These are phyloP conservation scores for Mesocentrotus franciscanus DNA, from an alignment of 53 echinoderm and acorn worm genomes.

Conservation along the genomic window DNA sequence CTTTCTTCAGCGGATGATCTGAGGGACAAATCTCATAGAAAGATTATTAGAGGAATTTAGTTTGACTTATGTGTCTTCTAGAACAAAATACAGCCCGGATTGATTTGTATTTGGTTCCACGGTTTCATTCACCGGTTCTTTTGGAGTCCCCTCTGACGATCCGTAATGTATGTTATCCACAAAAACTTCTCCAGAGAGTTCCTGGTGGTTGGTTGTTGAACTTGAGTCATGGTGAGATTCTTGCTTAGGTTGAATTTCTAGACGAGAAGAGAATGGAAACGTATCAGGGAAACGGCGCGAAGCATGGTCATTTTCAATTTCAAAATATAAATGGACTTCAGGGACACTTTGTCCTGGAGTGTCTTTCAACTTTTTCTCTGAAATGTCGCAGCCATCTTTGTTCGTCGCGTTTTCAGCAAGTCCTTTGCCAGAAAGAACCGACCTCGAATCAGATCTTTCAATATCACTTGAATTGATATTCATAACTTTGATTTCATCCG, in stretches of 20 bases:
- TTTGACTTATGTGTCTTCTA: background rate
- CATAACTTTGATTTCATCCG: background rate
- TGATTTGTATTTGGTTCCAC: background rate
- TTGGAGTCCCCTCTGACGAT: background rate
- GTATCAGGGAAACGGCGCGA: background rate
- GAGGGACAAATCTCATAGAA: background rate
- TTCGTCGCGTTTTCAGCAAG: background rate
- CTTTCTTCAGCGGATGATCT: background rate
- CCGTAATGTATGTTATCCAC: too few relatives aligned
- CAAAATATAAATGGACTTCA: background rate
- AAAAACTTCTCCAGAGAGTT: background rate
- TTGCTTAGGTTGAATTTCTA: too few relatives aligned
- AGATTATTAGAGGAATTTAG: background rate
- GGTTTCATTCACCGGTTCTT: background rate
- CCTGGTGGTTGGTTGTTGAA: background rate
- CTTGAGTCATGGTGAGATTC: background rate
- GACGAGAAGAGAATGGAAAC: background rate
- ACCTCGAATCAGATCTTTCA: background rate
- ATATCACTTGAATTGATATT: background rate
- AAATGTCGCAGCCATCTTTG: background rate
- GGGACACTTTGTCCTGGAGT: background rate
- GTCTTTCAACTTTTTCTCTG: background rate
- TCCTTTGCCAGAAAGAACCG: background rate
- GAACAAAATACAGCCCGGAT: background rate
- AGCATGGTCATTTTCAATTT: background rate